Conservation (phyloP, 2,113 vertebrate genomes). For the Rhodinocichla rosea region DNA sequence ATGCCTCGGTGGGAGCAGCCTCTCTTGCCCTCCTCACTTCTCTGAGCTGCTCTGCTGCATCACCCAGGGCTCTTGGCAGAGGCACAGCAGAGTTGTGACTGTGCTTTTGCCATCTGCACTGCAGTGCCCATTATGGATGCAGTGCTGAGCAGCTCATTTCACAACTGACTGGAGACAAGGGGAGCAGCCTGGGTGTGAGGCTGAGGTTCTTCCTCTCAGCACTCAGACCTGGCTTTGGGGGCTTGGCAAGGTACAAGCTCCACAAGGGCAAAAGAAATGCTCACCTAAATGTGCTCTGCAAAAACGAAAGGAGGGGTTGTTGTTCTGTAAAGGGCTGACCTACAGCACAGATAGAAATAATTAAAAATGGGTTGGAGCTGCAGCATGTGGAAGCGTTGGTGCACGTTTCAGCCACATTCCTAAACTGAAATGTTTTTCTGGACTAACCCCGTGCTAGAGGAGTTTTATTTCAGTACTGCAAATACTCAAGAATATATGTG, state of each 20-base stretch:
- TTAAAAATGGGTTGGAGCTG: background rate
- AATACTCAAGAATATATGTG: background rate
- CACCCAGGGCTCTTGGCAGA: background rate
- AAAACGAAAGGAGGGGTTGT: background rate
- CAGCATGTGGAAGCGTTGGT: background rate
- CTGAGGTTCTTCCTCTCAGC: background rate
- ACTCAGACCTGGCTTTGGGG: background rate
- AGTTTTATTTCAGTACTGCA: constrained; percentile 13
- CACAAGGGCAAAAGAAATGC: background rate
- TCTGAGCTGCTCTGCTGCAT: background rate
- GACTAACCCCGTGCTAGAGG: background rate
- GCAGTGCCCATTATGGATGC: constrained; percentile 65
- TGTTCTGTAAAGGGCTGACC: background rate
- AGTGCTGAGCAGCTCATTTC: constrained; percentile 57
- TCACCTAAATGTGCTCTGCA: background rate
- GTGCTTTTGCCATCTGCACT: constrained; percentile 55
- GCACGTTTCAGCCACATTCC: background rate
- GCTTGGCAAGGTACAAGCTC: background rate
- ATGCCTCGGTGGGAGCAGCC: background rate
- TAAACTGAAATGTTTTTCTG: background rate
- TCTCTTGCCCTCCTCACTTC: background rate
- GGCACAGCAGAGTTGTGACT: constrained; percentile 3
- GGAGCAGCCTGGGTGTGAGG: background rate
- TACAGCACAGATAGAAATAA: background rate
- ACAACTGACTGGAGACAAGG: constrained; percentile 45